Base-by-base conservation (phyloP, 2,888 invertebrate genomes). In the Melinaea menophilus region DNA sequence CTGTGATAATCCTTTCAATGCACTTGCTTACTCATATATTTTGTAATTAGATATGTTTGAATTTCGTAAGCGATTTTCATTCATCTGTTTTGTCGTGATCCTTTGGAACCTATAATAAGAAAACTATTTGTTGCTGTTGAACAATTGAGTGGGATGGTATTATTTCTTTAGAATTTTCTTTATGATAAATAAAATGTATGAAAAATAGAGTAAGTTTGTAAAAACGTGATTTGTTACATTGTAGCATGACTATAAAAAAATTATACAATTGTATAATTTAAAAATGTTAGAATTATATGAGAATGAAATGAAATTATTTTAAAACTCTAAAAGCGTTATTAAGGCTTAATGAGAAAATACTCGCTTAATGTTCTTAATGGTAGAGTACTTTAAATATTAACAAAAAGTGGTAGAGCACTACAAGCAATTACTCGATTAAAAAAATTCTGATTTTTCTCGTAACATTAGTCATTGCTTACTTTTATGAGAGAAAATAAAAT, bases 1-100 rank as follows among this genome's bases (percentile, higher is more conserved):
- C 62, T 63, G 64, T 64, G 61, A 64, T 62, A 64, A 68, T 62
- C 68, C 62, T 58, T 60, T 60, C 61, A 64, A 62, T 68, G 63
- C 68, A 66, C 45, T 62, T 65, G 59, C 60, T 66, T 68, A 60
- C 56, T 51, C 55, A 58, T 55, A 22, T 60, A 46, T 57, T 59
- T 57, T 22, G 35, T 65, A 55, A 54, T 55, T 9, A n/a, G 11
- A 34, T 11, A 22, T 54, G 31, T 11, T 9, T 31, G 22, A 22
- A 51, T 51, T 22, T 51, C 9, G 7, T 51, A 22, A 22, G 22
- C 22, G 22, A 22, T 22, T 22, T 22, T 22, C 22, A 22, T 22
- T 22, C 22, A 22, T 22, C 22, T 22, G 22, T 22, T 22, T 22
- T 22, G 22, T 22, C 0, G 1, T 22, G 22, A 22, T 22, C 22